phyloP scores from a whole-genome alignment of 2,113 vertebrate genomes.

The Ictidomys tridecemlineatus region DNA sequence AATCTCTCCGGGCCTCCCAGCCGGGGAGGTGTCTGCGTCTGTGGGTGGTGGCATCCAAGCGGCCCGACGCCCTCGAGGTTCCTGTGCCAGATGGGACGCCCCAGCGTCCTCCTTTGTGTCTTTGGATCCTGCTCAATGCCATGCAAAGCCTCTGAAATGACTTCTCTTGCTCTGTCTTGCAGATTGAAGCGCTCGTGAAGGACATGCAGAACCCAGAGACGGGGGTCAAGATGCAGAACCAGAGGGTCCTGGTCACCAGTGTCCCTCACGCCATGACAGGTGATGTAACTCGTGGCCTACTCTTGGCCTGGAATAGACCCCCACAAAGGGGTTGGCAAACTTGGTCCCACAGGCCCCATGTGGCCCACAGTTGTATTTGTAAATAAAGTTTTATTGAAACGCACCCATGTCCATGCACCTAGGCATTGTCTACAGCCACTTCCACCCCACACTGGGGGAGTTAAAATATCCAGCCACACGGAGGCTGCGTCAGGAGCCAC shows the following conservation, averaged over 20 bases:
- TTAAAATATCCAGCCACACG: not conserved
- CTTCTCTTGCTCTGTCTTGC: constrained; percentile 59
- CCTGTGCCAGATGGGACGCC: not conserved
- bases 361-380: fast-evolving
- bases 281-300: constrained; percentile 69
- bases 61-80: not conserved
- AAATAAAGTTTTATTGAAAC: constrained; percentile 29
- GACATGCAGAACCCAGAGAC: constrained; percentile 96
- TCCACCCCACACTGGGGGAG: not conserved
- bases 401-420: not conserved
- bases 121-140: not conserved
- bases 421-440: not conserved
- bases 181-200: constrained; percentile 94
- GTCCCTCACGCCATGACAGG: constrained; percentile 96
- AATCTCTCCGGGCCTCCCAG: fast-evolving
- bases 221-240: constrained; percentile 93
- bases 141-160: not conserved
- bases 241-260: constrained; percentile 92
- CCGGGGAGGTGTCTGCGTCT: fast-evolving
- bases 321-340: not conserved
- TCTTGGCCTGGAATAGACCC: not conserved
- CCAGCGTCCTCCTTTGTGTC: fast-evolving
- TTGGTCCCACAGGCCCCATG: not conserved
- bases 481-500: not conserved
- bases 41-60: fast-evolving